These are phyloP conservation scores for Redunca redunca DNA, from an alignment of 2,113 vertebrate genomes.

Conservation along the genomic window DNA sequence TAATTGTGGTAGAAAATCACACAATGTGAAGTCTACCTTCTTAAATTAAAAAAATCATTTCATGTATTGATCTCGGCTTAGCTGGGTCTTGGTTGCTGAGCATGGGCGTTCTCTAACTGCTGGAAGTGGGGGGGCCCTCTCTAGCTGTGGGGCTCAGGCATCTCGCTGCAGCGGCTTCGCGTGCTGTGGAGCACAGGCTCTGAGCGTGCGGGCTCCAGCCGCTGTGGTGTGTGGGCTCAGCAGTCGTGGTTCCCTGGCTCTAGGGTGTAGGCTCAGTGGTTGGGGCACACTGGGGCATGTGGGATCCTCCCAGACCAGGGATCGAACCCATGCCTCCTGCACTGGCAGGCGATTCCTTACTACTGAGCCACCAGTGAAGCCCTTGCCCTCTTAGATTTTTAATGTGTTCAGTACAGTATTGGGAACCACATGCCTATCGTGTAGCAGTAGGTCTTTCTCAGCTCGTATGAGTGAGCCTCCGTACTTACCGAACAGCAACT, in stretches of 20 bases:
- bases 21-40: background rate
- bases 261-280: background rate
- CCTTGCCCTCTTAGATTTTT: background rate
- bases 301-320: background rate
- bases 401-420: background rate
- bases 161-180: background rate
- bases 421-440: background rate
- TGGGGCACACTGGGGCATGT: background rate
- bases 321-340: background rate
- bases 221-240: fast-evolving
- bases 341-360: background rate
- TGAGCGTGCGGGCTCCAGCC: background rate
- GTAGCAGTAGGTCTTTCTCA: background rate
- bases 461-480: background rate
- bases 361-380: background rate
- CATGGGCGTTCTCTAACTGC: background rate
- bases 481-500: fast-evolving
- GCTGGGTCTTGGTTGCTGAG: background rate
- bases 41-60: background rate
- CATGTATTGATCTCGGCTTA: background rate
- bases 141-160: background rate
- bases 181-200: background rate
- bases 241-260: background rate
- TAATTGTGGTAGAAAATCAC: background rate
- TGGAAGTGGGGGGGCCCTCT: background rate